Percentiles rank a stretch among this genome's conserved stretches.
Evolutionary conservation across 2,797 vertebrate species (phyloP).

Genomic region (Macropus fuliginosus): DNA sequence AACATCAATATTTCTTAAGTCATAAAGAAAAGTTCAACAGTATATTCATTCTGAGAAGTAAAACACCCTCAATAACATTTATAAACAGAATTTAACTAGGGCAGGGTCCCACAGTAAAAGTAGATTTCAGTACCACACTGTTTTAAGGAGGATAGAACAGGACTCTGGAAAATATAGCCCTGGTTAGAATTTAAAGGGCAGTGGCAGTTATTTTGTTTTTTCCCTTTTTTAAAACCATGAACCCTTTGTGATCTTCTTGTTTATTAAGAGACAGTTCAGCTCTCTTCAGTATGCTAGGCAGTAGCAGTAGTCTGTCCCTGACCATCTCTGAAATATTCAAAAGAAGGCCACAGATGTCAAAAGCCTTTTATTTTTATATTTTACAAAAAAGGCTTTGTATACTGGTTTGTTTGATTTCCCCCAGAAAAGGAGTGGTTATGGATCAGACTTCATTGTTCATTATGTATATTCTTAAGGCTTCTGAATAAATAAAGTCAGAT

Average conservation of each 20-base stretch:
- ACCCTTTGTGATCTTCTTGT: not conserved
- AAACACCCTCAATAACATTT: conserved; percentile 38
- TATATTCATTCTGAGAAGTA: conserved; percentile 63
- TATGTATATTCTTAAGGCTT: conserved; percentile 74
- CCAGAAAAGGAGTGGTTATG: conserved; percentile 78
- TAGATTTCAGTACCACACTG: conserved; percentile 53
- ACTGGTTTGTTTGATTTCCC: conserved; percentile 60
- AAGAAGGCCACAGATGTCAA: conserved; percentile 73
- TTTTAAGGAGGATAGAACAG: conserved; percentile 60
- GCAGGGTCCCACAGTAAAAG: conserved; percentile 35
- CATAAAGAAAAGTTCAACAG: conserved; percentile 50
- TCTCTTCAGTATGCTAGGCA: conserved; percentile 49
- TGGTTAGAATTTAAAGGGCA: conserved; percentile 67
- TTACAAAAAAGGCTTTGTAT: conserved; percentile 69
- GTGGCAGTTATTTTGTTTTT: conserved; percentile 58
- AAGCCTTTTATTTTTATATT: conserved; percentile 50
- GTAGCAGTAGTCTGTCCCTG: conserved; percentile 43
- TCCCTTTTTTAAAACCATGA: conserved; percentile 66
- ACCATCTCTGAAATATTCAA: conserved; percentile 56
- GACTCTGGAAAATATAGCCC: conserved; percentile 61
- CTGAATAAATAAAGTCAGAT: conserved; percentile 52
- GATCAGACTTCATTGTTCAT: conserved; percentile 66
- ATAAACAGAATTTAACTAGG: conserved; percentile 58
- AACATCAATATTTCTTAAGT: conserved; percentile 63
- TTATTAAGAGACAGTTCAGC: conserved; percentile 49